These are phyloP conservation scores for Linepithema humile DNA, from an alignment of 1,140 invertebrate genomes.

Conservation along the genomic window DNA sequence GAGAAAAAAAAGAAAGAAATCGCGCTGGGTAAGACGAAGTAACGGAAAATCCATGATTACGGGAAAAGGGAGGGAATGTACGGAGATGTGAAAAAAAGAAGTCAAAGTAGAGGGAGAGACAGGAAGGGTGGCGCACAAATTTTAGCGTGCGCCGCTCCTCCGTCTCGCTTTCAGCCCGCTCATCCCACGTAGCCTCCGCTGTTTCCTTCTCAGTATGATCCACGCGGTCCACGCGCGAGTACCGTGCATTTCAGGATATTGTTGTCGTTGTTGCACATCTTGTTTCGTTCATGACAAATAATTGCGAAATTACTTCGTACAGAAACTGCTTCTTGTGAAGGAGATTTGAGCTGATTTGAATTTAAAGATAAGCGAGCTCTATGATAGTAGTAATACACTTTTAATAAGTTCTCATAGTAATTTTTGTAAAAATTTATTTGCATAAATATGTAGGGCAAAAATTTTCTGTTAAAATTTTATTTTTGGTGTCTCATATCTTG, in stretches of 20 bases:
- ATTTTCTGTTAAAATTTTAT: background rate
- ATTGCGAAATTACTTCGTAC: background rate
- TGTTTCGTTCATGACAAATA: too few relatives aligned
- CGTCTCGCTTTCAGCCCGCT: conserved; percentile 25
- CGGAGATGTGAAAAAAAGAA: background rate
- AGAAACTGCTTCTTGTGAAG: background rate
- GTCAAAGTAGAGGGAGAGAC: background rate
- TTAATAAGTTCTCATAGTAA: background rate
- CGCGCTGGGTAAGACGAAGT: background rate
- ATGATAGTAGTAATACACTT: background rate
- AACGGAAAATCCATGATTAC: background rate
- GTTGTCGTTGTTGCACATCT: background rate
- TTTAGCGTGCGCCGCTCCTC: conserved; percentile 51
- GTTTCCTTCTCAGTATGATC: conserved; percentile 60
- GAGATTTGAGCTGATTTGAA: background rate
- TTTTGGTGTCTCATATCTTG: background rate
- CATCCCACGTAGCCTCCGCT: conserved; percentile 41
- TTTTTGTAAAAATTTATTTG: background rate
- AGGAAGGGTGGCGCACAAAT: conserved; percentile 18
- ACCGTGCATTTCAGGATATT: conserved; percentile 1
- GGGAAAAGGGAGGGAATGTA: too few relatives aligned
- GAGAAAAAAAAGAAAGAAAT: conserved; percentile 11
- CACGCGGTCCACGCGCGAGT: conserved; percentile 63
- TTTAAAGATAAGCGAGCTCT: background rate
- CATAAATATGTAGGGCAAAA: background rate